Percentiles rank a stretch among this genome's conserved stretches.
Conservation (phyloP, 2,888 invertebrate genomes). For the Leucophenga montana region DNA sequence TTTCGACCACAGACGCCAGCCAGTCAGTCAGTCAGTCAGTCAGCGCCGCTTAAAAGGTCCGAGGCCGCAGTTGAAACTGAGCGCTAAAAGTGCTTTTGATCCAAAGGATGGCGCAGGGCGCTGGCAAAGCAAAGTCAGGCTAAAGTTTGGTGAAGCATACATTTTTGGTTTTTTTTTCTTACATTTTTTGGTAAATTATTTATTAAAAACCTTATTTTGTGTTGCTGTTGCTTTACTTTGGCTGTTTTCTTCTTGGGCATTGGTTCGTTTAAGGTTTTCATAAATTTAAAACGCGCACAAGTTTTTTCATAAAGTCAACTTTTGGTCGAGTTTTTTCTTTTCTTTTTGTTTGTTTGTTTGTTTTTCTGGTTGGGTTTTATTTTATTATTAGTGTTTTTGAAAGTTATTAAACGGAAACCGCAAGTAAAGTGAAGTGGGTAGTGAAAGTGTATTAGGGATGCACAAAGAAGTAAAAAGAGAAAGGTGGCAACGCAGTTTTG, state of each 20-base stretch:
- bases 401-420: too few species aligned
- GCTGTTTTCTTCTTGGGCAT: background rate
- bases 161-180: slow-evolving; percentile 38
- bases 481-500: too few species aligned
- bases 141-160: slow-evolving; percentile 60
- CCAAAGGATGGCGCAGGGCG: slow-evolving; percentile 1
- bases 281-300: background rate
- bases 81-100: slow-evolving; percentile 12
- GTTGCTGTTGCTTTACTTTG: background rate
- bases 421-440: too few species aligned
- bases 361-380: too few species aligned
- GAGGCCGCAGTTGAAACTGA: background rate
- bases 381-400: too few species aligned
- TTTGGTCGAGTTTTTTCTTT: too few species aligned
- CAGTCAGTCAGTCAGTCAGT: too few species aligned
- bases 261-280: background rate
- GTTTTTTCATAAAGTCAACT: background rate
- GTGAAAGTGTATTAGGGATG: too few species aligned
- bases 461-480: too few species aligned
- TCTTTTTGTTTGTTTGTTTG: too few species aligned
- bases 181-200: slow-evolving; percentile 56
- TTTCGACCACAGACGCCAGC: background rate
- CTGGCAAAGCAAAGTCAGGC: slow-evolving; percentile 30
- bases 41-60: slow-evolving; percentile 15
- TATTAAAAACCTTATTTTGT: slow-evolving; percentile 53